Evolutionary conservation across 2,113 vertebrate genomes (phyloP).

Genomic region (Lasiurus borealis): DNA sequence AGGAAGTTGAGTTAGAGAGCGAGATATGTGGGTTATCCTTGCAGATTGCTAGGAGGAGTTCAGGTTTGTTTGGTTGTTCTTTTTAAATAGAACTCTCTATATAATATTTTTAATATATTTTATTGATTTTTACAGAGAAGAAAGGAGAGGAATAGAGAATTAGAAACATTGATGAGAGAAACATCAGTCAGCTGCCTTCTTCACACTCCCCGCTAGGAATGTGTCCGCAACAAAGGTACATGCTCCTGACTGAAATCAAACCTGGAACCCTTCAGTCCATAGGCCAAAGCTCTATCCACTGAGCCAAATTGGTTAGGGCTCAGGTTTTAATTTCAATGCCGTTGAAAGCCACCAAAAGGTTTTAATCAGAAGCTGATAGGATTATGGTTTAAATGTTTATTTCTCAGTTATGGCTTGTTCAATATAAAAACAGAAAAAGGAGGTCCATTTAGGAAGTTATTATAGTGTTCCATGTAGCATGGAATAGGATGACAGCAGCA

Average conservation of each 20-base stretch:
- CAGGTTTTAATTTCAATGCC: neutral
- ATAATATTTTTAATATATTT: too few relatives aligned
- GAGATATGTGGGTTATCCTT: neutral
- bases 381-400: neutral
- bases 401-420: neutral
- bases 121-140: too few relatives aligned
- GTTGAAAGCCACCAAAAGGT: neutral
- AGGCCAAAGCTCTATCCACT: too few relatives aligned
- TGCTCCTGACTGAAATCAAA: too few relatives aligned
- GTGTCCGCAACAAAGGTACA: too few relatives aligned
- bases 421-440: neutral
- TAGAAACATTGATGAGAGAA: too few relatives aligned
- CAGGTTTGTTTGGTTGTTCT: too few relatives aligned
- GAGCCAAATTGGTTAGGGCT: neutral
- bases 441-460: neutral
- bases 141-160: too few relatives aligned
- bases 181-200: too few relatives aligned
- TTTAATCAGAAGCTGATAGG: neutral
- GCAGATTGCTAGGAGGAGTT: neutral
- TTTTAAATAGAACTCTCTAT: too few relatives aligned
- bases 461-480: neutral
- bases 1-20: fast-evolving
- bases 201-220: too few relatives aligned
- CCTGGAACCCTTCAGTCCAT: too few relatives aligned
- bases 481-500: neutral